Percentiles rank a stretch among this genome's conserved stretches.
These are phyloP conservation scores for Cynopterus brachyotis DNA, from an alignment of 2,113 vertebrate species.

Conservation along the genomic window DNA sequence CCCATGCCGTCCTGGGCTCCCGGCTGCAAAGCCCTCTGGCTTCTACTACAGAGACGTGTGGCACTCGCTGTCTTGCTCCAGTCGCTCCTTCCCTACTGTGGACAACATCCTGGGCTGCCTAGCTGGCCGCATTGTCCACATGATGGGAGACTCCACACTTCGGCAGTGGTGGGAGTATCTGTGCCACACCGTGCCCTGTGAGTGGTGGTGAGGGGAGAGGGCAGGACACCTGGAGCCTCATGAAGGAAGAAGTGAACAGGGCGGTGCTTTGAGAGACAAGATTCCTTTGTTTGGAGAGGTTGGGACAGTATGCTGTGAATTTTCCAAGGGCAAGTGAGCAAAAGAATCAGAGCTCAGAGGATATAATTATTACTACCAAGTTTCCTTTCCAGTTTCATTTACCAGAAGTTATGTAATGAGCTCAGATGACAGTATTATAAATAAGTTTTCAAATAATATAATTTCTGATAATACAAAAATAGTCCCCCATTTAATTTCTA, in stretches of 20 bases:
- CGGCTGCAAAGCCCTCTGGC: constrained; percentile 29
- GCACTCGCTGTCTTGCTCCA: constrained; percentile 43
- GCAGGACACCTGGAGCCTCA: neutral
- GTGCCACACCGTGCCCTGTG: constrained; percentile 41
- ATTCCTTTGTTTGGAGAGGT: neutral
- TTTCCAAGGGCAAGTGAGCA: neutral
- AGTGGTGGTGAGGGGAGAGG: neutral
- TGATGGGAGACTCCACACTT: constrained; percentile 76
- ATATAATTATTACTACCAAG: too few species aligned
- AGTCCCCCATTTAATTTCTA: neutral
- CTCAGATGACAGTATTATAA: neutral
- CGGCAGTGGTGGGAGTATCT: constrained; percentile 74
- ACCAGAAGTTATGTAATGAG: neutral
- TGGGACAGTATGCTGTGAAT: neutral
- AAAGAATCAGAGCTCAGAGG: neutral
- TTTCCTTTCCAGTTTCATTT: neutral
- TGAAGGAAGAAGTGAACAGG: neutral
- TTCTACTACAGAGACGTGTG: constrained; percentile 57
- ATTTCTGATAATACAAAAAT: neutral
- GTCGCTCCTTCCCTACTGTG: neutral
- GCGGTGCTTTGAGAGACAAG: neutral
- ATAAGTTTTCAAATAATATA: neutral
- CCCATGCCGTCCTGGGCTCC: constrained; percentile 28
- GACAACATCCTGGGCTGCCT: constrained; percentile 41
- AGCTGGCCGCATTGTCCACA: constrained; percentile 52